Evolutionary conservation across 2,113 vertebrate genomes (phyloP).

Genomic region (Protobothrops mucrosquamatus): DNA sequence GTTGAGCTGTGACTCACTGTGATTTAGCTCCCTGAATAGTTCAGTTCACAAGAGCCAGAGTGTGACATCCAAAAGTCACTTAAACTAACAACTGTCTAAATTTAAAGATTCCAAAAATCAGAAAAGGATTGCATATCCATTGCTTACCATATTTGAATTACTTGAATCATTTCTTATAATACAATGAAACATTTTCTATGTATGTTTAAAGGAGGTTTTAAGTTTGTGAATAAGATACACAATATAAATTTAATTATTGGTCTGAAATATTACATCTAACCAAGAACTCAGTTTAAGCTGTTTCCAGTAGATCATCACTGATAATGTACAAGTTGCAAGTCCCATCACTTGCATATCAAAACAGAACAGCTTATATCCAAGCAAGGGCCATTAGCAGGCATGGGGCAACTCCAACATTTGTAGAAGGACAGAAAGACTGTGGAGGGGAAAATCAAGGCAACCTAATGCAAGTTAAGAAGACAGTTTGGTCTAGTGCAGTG

Average conservation of each 20-base stretch:
- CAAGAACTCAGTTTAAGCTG: background rate
- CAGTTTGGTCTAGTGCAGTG: background rate
- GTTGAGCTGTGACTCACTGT: no score
- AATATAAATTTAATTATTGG: background rate
- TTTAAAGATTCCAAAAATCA: background rate
- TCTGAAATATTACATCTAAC: background rate
- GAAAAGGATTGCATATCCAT: background rate
- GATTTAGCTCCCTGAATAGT: background rate
- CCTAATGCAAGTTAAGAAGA: background rate
- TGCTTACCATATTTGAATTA: background rate
- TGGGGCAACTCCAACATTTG: background rate
- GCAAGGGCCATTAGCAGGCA: background rate
- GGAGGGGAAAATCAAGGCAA: background rate
- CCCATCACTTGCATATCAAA: background rate
- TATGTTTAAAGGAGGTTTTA: background rate
- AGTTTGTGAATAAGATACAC: background rate
- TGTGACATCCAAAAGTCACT: background rate
- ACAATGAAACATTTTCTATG: background rate
- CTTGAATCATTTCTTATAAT: background rate
- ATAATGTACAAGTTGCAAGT: background rate
- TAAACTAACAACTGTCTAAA: background rate
- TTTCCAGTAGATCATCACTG: background rate
- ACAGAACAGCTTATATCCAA: background rate
- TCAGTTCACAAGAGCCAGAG: background rate
- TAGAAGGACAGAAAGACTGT: background rate